Conservation (phyloP, 2,797 vertebrate genomes). For the Lepilemur ruficaudatus region DNA sequence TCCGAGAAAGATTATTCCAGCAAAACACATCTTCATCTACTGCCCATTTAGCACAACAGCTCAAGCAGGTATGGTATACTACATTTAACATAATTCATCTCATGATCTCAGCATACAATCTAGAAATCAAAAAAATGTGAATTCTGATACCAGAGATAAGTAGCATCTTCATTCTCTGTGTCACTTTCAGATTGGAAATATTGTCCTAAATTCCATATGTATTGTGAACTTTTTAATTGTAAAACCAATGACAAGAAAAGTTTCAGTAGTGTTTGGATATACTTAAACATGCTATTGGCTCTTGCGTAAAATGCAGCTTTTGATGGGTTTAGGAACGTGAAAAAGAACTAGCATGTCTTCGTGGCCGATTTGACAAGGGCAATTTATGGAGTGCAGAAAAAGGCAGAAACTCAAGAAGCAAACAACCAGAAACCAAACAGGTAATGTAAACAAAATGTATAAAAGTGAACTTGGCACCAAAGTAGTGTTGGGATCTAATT, state of each 20-base stretch:
- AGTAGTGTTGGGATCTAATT: neutral
- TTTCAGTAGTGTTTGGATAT: constrained; percentile 10
- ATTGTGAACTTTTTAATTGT: neutral
- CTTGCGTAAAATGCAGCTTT: constrained; percentile 44
- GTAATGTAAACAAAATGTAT: constrained; percentile 69
- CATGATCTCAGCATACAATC: neutral
- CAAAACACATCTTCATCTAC: constrained; percentile 89
- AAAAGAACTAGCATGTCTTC: constrained; percentile 92
- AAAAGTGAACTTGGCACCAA: neutral
- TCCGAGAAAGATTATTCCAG: constrained; percentile 90
- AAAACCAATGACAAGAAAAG: neutral
- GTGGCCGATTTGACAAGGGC: constrained; percentile 90
- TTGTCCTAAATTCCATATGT: neutral
- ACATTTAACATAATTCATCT: neutral
- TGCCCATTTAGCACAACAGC: constrained; percentile 89
- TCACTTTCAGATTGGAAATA: constrained; percentile 3
- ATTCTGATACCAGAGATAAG: neutral
- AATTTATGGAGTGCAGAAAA: constrained; percentile 86
- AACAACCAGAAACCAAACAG: constrained; percentile 76
- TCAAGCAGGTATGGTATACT: constrained; percentile 89
- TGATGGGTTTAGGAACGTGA: constrained; percentile 90
- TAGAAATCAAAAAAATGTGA: neutral
- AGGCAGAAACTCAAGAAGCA: constrained; percentile 79
- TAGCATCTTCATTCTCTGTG: neutral
- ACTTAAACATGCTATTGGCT: neutral